Conservation (phyloP, 2,888 invertebrate genomes). For the Zhengitettix transpicula region DNA sequence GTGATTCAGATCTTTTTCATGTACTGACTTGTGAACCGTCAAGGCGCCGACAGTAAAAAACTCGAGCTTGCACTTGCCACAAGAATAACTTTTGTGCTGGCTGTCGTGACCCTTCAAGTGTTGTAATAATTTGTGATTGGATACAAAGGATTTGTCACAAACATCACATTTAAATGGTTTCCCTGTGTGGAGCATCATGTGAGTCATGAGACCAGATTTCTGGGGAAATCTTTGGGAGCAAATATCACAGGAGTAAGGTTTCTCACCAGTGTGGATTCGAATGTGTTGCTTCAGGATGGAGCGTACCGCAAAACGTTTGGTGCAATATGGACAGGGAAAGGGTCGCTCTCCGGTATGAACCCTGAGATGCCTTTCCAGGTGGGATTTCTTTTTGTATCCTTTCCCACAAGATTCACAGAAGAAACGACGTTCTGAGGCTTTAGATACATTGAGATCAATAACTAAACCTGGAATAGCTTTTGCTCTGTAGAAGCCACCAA, state of each 20-base stretch:
- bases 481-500: background rate
- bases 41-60: too few species aligned
- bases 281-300: constrained; percentile 13
- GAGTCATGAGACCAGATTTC: constrained; percentile 13
- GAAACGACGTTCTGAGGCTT: constrained; percentile 8
- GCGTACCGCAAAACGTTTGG: constrained; percentile 11
- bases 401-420: constrained; percentile 11
- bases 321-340: constrained; percentile 9
- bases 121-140: constrained; percentile 12
- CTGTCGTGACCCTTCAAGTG: constrained; percentile 10
- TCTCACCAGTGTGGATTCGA: constrained; percentile 12
- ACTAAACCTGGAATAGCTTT: background rate
- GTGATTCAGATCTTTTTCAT: too few species aligned
- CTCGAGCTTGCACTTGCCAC: too few species aligned
- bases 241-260: constrained; percentile 10
- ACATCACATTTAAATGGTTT: constrained; percentile 14
- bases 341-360: constrained; percentile 13
- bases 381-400: constrained; percentile 12
- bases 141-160: constrained; percentile 13
- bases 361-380: constrained; percentile 11
- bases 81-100: background rate
- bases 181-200: constrained; percentile 13
- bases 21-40: too few species aligned
- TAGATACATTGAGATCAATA: background rate
- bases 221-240: constrained; percentile 11